These are phyloP conservation scores for Drosophila saltans DNA, from an alignment of 1,140 invertebrate species.

Conservation along the genomic window DNA sequence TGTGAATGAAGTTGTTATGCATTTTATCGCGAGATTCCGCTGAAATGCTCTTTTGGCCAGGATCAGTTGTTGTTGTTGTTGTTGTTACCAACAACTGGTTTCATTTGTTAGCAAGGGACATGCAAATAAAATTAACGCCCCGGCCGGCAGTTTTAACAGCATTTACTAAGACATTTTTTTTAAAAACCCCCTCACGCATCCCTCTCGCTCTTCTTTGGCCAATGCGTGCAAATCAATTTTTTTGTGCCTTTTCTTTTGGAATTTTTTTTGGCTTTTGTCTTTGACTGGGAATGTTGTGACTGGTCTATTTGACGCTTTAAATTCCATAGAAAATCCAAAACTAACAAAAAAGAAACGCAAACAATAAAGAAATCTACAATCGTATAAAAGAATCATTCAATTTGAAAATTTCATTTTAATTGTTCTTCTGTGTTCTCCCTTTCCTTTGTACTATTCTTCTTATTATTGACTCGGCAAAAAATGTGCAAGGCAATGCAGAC, in stretches of 20 bases:
- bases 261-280: constrained; percentile 36
- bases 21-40: constrained; percentile 80
- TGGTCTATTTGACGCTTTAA: constrained; percentile 78
- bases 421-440: constrained; percentile 59
- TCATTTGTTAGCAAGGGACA: constrained; percentile 39
- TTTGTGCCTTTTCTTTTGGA: constrained; percentile 29
- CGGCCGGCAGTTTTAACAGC: constrained; percentile 70
- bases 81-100: constrained; percentile 2
- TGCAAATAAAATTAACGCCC: constrained; percentile 78
- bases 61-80: constrained; percentile 2
- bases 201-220: constrained; percentile 16
- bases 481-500: constrained; percentile 57
- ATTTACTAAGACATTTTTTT: constrained; percentile 63
- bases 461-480: constrained; percentile 63
- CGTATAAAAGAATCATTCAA: constrained; percentile 46
- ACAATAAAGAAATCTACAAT: constrained; percentile 38
- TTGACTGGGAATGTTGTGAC: constrained; percentile 64
- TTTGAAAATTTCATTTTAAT: constrained; percentile 75
- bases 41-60: constrained; percentile 44
- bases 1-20: constrained; percentile 83
- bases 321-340: constrained; percentile 62
- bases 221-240: constrained; percentile 71
- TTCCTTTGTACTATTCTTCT: constrained; percentile 35
- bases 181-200: neutral
- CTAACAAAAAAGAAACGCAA: constrained; percentile 8